Evolutionary conservation across 2,113 vertebrate genomes (phyloP), one percentile per base, ranked within the genome.

Genomic region (Candoia aspera): DNA sequence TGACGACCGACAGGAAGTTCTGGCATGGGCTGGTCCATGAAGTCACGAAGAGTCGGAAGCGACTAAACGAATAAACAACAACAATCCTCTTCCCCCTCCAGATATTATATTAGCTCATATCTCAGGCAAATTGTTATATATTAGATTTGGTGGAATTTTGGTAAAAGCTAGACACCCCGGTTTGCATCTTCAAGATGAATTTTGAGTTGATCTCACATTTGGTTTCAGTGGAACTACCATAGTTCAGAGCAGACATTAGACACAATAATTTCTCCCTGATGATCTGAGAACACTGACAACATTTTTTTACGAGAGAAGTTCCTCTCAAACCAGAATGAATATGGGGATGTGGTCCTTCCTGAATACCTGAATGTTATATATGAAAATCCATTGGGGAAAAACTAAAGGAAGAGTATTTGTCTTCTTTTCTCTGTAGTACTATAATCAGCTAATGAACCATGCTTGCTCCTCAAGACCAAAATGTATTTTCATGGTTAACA

Each of bases 61-160:
- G n/a, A n/a, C n/a, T n/a, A n/a, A n/a, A n/a, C n/a, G n/a, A n/a
- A n/a, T n/a, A n/a, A n/a, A n/a, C n/a, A n/a, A n/a, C n/a, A n/a
- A n/a, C n/a, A n/a, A n/a, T n/a, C n/a, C n/a, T n/a, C n/a, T n/a
- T n/a, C n/a, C n/a, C 64, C 29, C 17, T 37, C 33, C 33, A 79
- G 73, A 79, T 21, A 62, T 84, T 33, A n/a, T 26, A 33, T 33
- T 91, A 86, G 89, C 19, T n/a, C 58, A 85, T 33, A 62, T 62
- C 26, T 91, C 83, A 91, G 11, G 29, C 46, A 91, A 91, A 62
- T 33, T 59, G 46, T 54, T 86, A 95, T 93, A 92, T 57, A 1
- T 58, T 92, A 92, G 84, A 86, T 73, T 33, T 59, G 1, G 6
- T 83, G 0, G 26, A 88, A 21, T 93, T 29, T 54, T 86, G 55